Percentiles rank a stretch among this genome's conserved stretches.
Conservation (phyloP, 2,113 vertebrate species). For the Gallinago paraguaiae region DNA sequence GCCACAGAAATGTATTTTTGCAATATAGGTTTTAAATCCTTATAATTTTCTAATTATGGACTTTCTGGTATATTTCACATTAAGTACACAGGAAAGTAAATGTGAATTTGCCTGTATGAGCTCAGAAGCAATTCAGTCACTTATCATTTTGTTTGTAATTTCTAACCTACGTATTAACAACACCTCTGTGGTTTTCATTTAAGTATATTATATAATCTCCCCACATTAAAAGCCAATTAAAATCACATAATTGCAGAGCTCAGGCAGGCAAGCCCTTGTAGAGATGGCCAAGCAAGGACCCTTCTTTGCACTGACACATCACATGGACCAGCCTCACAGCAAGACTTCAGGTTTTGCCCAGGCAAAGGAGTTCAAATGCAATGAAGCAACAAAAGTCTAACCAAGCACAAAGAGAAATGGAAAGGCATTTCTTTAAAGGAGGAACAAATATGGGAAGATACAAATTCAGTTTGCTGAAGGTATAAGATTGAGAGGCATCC, state of each 20-base stretch:
- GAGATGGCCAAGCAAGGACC: background rate
- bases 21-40: background rate
- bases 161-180: background rate
- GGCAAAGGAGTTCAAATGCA: background rate
- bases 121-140: background rate
- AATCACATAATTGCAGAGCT: background rate
- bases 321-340: background rate
- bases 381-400: background rate
- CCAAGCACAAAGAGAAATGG: background rate
- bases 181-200: slow-evolving; percentile 25
- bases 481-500: background rate
- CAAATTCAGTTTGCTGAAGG: background rate
- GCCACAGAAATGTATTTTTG: slow-evolving; percentile 23
- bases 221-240: slow-evolving; percentile 50
- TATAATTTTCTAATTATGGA: slow-evolving; percentile 23
- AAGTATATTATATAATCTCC: slow-evolving; percentile 17
- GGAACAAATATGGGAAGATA: background rate
- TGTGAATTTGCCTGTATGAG: background rate
- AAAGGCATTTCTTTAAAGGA: background rate
- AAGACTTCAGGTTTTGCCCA: background rate
- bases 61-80: slow-evolving; percentile 14
- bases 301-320: background rate
- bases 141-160: background rate
- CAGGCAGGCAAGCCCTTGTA: background rate
- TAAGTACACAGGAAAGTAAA: background rate